These are phyloP conservation scores for Artemia sp. DNA, from an alignment of 2,888 invertebrate genomes.

Conservation along the genomic window DNA sequence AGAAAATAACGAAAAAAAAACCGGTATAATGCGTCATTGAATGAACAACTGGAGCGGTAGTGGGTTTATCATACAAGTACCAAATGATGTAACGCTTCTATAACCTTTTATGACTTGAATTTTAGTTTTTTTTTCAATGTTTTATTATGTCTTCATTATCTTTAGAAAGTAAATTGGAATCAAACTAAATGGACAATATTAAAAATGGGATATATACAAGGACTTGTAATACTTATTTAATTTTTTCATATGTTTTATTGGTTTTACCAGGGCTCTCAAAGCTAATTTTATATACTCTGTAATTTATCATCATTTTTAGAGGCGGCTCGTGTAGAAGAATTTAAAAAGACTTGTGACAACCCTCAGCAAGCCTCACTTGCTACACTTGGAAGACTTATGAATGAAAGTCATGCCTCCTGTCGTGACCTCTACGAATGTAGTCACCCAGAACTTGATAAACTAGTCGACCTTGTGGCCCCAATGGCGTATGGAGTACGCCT, in stretches of 20 bases:
- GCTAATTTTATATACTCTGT: too few relatives aligned
- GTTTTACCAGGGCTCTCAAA: neutral
- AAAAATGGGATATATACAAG: neutral
- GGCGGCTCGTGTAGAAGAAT: conserved; percentile 62
- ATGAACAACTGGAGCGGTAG: too few relatives aligned
- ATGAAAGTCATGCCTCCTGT: conserved; percentile 69
- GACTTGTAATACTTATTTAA: neutral
- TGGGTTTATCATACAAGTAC: too few relatives aligned
- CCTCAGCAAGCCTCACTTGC: conserved; percentile 33
- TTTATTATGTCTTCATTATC: too few relatives aligned
- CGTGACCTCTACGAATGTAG: conserved; percentile 79
- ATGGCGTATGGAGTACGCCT: conserved; percentile 65
- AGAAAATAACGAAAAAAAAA: too few relatives aligned
- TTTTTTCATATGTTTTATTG: neutral
- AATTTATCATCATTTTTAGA: conserved; percentile 40
- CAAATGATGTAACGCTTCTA: too few relatives aligned
- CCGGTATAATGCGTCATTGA: too few relatives aligned
- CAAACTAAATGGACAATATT: too few relatives aligned
- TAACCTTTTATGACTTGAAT: too few relatives aligned
- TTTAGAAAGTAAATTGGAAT: too few relatives aligned
- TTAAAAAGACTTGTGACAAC: conserved; percentile 45
- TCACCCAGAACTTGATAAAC: conserved; percentile 61
- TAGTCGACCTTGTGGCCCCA: conserved; percentile 54
- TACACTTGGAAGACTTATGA: conserved; percentile 64
- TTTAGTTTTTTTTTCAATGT: too few relatives aligned